Conservation (phyloP, 1,140 invertebrate species). For the Pomacea maculata region DNA sequence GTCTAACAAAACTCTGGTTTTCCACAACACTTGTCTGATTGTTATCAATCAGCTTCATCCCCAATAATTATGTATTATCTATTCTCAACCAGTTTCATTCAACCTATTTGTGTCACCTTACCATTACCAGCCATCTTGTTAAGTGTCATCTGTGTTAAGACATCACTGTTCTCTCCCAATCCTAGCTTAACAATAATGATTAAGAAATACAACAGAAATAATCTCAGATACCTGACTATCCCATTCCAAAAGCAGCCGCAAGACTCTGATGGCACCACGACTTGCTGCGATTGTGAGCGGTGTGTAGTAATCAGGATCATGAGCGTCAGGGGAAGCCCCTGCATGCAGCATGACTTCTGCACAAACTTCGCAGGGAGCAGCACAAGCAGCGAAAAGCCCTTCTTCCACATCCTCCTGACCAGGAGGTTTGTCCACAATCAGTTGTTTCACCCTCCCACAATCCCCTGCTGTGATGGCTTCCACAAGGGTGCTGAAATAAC, state of each 20-base stretch:
- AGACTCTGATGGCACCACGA: conserved; percentile 83
- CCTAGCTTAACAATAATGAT: no score
- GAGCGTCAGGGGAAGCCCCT: conserved; percentile 11
- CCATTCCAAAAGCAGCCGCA: conserved; percentile 80
- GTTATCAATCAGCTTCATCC: no score
- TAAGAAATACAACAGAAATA: no score
- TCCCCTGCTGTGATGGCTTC: not conserved
- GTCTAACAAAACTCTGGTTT: no score
- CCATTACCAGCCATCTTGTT: no score
- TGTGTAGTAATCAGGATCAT: conserved; percentile 71
- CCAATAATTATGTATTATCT: no score
- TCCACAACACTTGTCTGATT: no score
- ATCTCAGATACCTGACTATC: conserved; percentile 66
- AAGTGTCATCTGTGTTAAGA: no score
- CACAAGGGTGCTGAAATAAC: not conserved
- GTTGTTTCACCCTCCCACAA: not conserved
- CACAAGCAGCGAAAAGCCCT: conserved; percentile 37
- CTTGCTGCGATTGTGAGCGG: conserved; percentile 86
- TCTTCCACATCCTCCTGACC: conserved; percentile 31
- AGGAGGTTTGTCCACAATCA: not conserved
- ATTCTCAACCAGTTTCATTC: no score
- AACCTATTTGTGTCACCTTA: no score
- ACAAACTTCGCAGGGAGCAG: conserved; percentile 36
- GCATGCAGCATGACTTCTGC: conserved; percentile 22
- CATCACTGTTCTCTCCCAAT: no score